Evolutionary conservation across 2,797 vertebrate genomes (phyloP), one percentile per base, ranked within the genome.

Genomic region (Mustela erminea): DNA sequence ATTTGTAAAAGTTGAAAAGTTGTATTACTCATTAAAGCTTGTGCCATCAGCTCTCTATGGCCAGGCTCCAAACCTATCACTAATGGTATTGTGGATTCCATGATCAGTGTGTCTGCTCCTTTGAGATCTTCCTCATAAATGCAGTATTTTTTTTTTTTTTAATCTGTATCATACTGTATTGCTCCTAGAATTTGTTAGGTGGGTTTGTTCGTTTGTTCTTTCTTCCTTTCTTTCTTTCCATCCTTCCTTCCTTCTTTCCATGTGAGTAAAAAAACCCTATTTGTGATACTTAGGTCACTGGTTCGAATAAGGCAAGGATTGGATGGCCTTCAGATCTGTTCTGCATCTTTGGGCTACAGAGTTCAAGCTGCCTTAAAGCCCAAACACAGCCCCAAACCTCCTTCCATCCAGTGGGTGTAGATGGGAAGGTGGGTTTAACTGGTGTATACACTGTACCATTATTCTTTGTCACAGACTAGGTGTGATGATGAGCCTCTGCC

Each of bases 81-180:
- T 58, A 60, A 58, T 1, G 20, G 2, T 9, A 52, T 46, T 46
- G 1, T 25, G 41, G 10, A 49, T 29, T 70, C 21, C 1, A 32
- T 15, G 9, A 13, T 52, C 14, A 18, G 9, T 5, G 4, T 13
- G 0, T 41, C 41, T 70, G 2, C 12, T 32, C 1, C 2, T 15
- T 49, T 20, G 17, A 83, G 64, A 70, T 3, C 0, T 15, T 62
- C 15, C 11, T 93, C 60, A 11, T 56, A 77, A 93, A 7, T 29
- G 2, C 29, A 43, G 7, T 27, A 23, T 58, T 58, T 58, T 58
- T 81, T 70, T 82, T 72, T 72, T 41, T 66, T 66, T 64, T 58
- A 21, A 64, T 64, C 20, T 5, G 41, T 5, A 32, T 77, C 8
- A 29, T 21, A 52, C 2, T 11, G 15, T 5, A 38, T 8, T 3